Conservation (phyloP, 1,140 invertebrate species). For the Drosophila mauritiana region DNA sequence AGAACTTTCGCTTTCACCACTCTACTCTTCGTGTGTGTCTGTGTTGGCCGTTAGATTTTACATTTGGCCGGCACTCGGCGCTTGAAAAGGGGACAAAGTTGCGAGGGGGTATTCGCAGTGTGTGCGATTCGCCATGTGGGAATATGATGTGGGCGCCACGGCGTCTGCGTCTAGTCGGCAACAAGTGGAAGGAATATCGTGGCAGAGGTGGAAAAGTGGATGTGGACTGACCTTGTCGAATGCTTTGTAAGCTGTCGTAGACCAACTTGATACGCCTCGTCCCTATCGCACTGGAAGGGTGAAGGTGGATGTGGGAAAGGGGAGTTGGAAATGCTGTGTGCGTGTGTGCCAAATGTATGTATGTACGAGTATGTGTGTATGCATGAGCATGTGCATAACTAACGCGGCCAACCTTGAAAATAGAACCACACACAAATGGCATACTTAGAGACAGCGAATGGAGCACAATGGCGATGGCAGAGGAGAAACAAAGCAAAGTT, state of each 20-base stretch:
- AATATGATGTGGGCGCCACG: conserved; percentile 41
- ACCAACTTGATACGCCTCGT: conserved; percentile 21
- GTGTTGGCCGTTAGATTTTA: conserved; percentile 73
- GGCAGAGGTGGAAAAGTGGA: not conserved
- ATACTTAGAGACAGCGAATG: conserved; percentile 13
- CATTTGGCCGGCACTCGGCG: conserved; percentile 69
- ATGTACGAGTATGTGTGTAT: not conserved
- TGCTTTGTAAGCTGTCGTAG: conserved; percentile 59
- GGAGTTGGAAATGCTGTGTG: conserved; percentile 1
- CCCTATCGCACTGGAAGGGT: not conserved
- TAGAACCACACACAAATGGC: conserved; percentile 62
- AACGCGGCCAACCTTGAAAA: conserved; percentile 81
- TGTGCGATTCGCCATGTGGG: conserved; percentile 31
- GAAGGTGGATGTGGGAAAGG: not conserved
- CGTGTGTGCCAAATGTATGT: not conserved
- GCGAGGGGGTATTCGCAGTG: conserved; percentile 4
- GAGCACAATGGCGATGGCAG: not conserved
- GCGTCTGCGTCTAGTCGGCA: conserved; percentile 56
- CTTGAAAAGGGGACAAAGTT: conserved; percentile 10
- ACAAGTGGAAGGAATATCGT: conserved; percentile 53
- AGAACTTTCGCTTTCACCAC: conserved; percentile 74
- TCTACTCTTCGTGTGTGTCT: conserved; percentile 25
- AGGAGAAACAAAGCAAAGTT: conserved; percentile 35
- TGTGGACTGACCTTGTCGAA: conserved; percentile 62
- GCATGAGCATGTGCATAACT: conserved; percentile 50